A percentile compares a stretch with the other conserved stretches of the same genome.
Conservation (phyloP, 2,113 vertebrate genomes). For the Talpa occidentalis region DNA sequence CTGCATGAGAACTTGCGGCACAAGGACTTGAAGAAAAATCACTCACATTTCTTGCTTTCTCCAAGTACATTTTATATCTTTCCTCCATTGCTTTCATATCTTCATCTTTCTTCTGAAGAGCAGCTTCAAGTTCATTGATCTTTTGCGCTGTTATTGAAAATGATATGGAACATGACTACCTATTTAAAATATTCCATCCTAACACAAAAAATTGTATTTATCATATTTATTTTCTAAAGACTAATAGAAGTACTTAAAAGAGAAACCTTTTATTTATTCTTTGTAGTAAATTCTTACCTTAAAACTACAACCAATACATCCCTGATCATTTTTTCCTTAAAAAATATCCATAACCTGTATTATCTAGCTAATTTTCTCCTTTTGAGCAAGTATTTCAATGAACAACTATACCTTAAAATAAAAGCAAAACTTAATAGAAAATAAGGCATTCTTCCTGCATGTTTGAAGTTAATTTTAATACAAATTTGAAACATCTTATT, state of each 20-base stretch:
- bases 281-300: conserved; percentile 38
- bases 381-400: conserved; percentile 1
- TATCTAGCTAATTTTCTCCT: neutral
- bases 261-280: conserved; percentile 33
- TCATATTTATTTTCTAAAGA: conserved; percentile 46
- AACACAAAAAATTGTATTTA: neutral
- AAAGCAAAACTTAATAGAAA: neutral
- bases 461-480: conserved; percentile 41
- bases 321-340: neutral
- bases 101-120: conserved; percentile 97
- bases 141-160: conserved; percentile 89
- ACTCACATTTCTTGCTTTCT: conserved; percentile 98
- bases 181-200: neutral
- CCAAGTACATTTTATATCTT: conserved; percentile 98
- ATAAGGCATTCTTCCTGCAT: neutral
- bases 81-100: conserved; percentile 99
- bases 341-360: conserved; percentile 22
- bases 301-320: neutral
- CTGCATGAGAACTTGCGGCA: no score
- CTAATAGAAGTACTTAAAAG: neutral
- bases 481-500: conserved; percentile 39
- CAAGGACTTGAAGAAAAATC: neutral
- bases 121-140: conserved; percentile 93
- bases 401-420: conserved; percentile 6
- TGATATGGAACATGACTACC: conserved; percentile 25